Evolutionary conservation across 2,888 invertebrate species (phyloP).

Genomic region (Trissoscelio sp.): DNA sequence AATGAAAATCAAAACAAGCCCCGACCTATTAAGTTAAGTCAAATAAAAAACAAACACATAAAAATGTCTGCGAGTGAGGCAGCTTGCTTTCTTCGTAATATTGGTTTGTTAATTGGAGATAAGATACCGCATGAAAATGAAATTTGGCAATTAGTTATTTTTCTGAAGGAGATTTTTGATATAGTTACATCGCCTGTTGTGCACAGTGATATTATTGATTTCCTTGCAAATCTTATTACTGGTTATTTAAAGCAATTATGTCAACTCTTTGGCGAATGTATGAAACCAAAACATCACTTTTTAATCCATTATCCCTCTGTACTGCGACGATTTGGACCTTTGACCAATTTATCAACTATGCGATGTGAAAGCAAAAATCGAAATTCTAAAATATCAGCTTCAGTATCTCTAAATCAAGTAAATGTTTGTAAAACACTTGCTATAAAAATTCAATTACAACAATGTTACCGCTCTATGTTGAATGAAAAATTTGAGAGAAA

Average conservation of each 20-base stretch:
- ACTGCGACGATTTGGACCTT: conserved; percentile 55
- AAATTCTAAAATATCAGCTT: conserved; percentile 34
- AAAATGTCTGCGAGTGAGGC: conserved; percentile 52
- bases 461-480: conserved; percentile 8
- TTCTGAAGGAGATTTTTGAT: conserved; percentile 33
- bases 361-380: conserved; percentile 63
- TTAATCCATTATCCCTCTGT: conserved; percentile 32
- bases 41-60: conserved; percentile 40
- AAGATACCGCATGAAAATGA: conserved; percentile 26
- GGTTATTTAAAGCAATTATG: conserved; percentile 40
- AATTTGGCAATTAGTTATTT: conserved; percentile 18
- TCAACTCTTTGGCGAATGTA: conserved; percentile 37
- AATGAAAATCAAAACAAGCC: conserved; percentile 22
- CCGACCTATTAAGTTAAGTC: conserved; percentile 5
- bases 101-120: conserved; percentile 36
- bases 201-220: conserved; percentile 28
- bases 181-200: conserved; percentile 40
- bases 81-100: conserved; percentile 29
- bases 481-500: neutral
- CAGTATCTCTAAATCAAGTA: conserved; percentile 12
- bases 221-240: conserved; percentile 43
- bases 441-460: conserved; percentile 21
- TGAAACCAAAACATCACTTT: conserved; percentile 66
- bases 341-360: conserved; percentile 58
- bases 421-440: conserved; percentile 31